These are phyloP conservation scores for Sylvietta virens DNA, from an alignment of 2,113 vertebrate genomes.

Conservation along the genomic window DNA sequence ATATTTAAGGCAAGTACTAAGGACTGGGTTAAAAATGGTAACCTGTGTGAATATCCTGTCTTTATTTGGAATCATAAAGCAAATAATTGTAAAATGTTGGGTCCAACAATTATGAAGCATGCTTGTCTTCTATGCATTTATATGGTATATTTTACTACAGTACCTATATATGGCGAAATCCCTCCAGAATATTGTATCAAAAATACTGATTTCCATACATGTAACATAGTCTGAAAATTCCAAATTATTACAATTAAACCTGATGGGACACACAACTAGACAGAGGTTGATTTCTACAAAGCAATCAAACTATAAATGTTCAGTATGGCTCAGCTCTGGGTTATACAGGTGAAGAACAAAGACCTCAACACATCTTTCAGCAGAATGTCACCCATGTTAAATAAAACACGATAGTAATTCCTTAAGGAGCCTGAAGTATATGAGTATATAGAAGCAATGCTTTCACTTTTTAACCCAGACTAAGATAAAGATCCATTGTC, in stretches of 20 bases:
- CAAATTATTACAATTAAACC: not conserved
- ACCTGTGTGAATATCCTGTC: not conserved
- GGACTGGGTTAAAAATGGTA: not conserved
- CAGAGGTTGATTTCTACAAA: not conserved
- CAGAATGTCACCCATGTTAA: not conserved
- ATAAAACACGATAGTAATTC: not conserved
- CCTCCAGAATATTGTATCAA: accelerated
- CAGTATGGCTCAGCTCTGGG: not conserved
- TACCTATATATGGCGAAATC: not conserved
- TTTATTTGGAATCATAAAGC: not conserved
- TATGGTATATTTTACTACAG: not conserved
- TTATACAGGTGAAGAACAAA: not conserved
- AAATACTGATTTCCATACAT: not conserved
- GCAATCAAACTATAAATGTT: not conserved
- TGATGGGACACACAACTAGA: not conserved
- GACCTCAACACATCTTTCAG: not conserved
- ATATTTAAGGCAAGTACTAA: not conserved
- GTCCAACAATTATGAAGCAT: not conserved
- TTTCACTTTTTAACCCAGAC: not conserved
- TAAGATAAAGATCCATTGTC: not conserved
- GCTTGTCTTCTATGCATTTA: not conserved
- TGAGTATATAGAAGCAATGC: not conserved
- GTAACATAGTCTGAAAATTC: not conserved
- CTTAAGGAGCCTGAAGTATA: not conserved
- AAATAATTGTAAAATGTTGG: not conserved